A percentile compares a stretch with the other conserved stretches of the same genome.
Conservation (phyloP, 2,113 vertebrate genomes). For the Lophura nycthemera region DNA sequence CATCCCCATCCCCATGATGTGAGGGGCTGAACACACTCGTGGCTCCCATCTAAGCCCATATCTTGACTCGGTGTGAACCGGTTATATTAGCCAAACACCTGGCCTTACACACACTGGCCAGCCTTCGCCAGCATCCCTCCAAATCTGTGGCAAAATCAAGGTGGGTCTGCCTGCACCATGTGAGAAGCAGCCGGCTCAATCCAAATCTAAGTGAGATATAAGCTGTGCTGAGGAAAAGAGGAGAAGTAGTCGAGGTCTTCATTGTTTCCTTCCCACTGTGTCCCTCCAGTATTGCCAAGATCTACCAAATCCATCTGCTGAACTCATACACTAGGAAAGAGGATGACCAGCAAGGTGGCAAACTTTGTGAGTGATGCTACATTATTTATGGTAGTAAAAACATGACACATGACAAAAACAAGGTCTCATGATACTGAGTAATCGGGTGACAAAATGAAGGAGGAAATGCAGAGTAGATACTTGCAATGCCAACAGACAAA, state of each 20-base stretch:
- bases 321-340: background rate
- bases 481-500: background rate
- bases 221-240: background rate
- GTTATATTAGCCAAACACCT: conserved; percentile 28
- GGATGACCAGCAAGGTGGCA: conserved; percentile 11
- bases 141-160: background rate
- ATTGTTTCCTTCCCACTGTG: background rate
- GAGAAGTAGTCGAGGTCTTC: background rate
- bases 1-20: accelerated
- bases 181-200: background rate
- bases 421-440: conserved; percentile 47
- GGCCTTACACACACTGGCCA: accelerated
- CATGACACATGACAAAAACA: conserved; percentile 11
- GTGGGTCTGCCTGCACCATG: conserved; percentile 7
- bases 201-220: background rate
- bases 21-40: background rate
- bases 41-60: background rate
- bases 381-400: conserved; percentile 37
- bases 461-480: background rate
- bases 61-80: accelerated
- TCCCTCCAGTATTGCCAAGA: background rate
- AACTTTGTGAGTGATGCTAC: background rate
- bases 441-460: background rate
- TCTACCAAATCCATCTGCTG: background rate
- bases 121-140: background rate